A percentile compares a stretch with the other conserved stretches of the same genome.
Conservation (phyloP, 2,797 vertebrate genomes). For the Etheostoma perlongum region DNA sequence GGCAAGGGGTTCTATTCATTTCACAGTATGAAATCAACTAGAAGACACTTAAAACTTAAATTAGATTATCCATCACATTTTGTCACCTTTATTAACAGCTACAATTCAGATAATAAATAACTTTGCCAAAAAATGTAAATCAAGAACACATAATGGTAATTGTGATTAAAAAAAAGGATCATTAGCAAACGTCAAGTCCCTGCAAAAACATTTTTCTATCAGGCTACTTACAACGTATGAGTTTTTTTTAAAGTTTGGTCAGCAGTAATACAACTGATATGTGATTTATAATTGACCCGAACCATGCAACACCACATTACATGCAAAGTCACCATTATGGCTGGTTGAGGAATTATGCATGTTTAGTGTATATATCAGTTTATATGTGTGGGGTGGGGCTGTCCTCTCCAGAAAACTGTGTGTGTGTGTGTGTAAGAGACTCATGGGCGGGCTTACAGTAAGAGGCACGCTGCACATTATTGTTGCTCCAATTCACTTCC, state of each 20-base stretch:
- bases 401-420: neutral
- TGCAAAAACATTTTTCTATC: neutral
- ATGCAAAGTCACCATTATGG: conserved; percentile 14
- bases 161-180: neutral
- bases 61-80: no score
- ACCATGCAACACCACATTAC: conserved; percentile 2
- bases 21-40: neutral
- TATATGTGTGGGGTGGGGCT: conserved; percentile 14
- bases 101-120: conserved; percentile 2
- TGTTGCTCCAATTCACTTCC: conserved; percentile 88
- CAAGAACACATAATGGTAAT: neutral
- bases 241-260: neutral
- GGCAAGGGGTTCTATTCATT: neutral
- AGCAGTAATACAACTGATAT: neutral
- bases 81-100: no score
- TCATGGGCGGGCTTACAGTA: conserved; percentile 62
- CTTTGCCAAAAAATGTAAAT: conserved; percentile 7
- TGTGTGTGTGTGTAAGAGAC: conserved; percentile 56
- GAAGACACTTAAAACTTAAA: neutral
- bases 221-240: neutral
- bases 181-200: no score
- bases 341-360: conserved; percentile 17
- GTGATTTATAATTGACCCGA: conserved; percentile 3
- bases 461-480: conserved; percentile 82
- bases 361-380: conserved; percentile 2